phyloP scores from a whole-genome alignment of 2,797 vertebrate genomes.

The Pyrocephalus nanus region DNA sequence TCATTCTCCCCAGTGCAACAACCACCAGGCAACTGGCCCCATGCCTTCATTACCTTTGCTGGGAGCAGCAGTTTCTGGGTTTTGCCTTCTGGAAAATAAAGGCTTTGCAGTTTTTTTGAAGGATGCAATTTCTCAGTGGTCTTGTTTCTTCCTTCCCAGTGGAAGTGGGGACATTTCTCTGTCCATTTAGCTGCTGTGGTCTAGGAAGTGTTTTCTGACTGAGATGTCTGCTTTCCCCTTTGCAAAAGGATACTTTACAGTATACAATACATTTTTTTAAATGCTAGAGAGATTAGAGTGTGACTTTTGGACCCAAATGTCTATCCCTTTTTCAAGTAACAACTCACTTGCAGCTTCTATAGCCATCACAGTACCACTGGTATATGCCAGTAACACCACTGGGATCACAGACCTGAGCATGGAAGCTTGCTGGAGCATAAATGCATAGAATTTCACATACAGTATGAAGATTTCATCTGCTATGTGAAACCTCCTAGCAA shows the following conservation, averaged over 20 bases:
- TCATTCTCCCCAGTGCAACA: accelerated
- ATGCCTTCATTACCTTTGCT: accelerated
- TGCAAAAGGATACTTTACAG: not conserved
- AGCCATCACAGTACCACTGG: not conserved
- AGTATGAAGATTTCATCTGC: not conserved
- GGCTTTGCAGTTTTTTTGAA: not conserved
- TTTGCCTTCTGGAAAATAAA: not conserved
- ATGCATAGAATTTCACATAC: not conserved
- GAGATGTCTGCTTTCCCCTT: not conserved
- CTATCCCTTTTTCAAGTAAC: not conserved
- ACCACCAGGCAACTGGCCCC: no score
- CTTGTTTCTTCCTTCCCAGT: not conserved
- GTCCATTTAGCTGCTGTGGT: not conserved
- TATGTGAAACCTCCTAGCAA: not conserved
- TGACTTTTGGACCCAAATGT: not conserved
- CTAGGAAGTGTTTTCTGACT: not conserved
- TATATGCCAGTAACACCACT: not conserved
- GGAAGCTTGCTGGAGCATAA: not conserved
- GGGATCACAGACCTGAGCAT: not conserved
- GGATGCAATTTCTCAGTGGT: not conserved
- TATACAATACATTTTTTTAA: not conserved
- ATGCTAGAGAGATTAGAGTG: not conserved
- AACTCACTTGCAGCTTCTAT: not conserved
- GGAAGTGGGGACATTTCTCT: not conserved
- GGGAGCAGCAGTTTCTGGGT: not conserved